Base-by-base conservation (phyloP, 1,140 invertebrate species). In the Hyphantria cunea region DNA sequence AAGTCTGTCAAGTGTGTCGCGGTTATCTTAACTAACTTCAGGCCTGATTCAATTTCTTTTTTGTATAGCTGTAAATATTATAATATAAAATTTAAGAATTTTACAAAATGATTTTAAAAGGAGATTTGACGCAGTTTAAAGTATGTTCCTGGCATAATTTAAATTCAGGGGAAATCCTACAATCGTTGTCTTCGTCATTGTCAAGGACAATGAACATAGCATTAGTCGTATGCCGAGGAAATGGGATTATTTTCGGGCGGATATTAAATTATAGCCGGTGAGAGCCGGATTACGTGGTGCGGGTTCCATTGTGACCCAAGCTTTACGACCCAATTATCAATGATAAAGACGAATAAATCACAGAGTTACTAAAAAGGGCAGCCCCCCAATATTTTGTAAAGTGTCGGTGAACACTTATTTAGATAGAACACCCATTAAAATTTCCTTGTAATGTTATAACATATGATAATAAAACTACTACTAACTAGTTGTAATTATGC, bases 181-280 rank as follows among this genome's bases (percentile, higher is more conserved):
- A 47, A 49, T 13, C 33, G 31, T 33, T 32, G 13, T 49, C n/a
- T 37, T n/a, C 11, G 15, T 49, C 55, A 60, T 41, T 15, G 48
- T 42, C 56, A 60, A 51, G 33, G 45, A 48, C 32, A 44, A 31
- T 39, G 42, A 15, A 8, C 12, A 51, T 37, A 51, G 25, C 39
- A 44, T 42, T 51, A 51, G 48, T 51, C 37, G 56, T 51, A 51
- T 60, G 39, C 25, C 31, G 48, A 60, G 83, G 82, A 86, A 86
- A 86, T 82, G 66, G 72, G 72, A 82, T 85, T 85, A 82, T 78
- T 80, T 80, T 83, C 49, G 76, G 77, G 69, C 87, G 87, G 87
- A 90, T 88, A 88, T 90, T 90, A 87, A 90, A 88, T 90, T 90
- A 90, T 86, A 74, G 69, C 68, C 74, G 72, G 76, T 78, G 71